Base-by-base conservation (phyloP, 2,888 invertebrate genomes). In the Himalopsyche tibetana region DNA sequence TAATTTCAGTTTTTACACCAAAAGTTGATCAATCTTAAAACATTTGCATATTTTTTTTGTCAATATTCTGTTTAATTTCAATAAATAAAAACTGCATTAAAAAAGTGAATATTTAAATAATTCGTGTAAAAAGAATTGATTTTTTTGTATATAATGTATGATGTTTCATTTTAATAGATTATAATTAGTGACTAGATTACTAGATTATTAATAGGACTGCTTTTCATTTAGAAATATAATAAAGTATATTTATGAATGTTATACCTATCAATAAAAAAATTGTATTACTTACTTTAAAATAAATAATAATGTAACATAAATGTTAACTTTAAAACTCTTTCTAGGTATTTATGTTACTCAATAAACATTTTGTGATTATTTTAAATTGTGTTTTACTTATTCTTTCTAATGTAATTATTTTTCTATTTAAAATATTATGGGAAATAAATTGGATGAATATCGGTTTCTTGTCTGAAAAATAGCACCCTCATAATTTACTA, bases 261-360 rank as follows among this genome's bases (percentile, higher is more conserved):
- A 19, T 19, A 51, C 5, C 63, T 2, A 63, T 82, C 36, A 83
- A 42, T 83, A 40, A 1, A 28, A 28, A 28, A 63, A n/a, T 80
- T 36, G n/a, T 80, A 80, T 17, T 8, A 40, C 40, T 36, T 36
- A 80, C 42, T 80, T 42, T 40, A 40, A 42, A 12, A 80, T 40
- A 12, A 80, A 80, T 40, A 45, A 82, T 51, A 82, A 56, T 56
- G 83, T 38, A 36, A 51, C 55, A 40, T 40, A 40, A 63, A 56
- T 55, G 56, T 56, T 40, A 63, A 84, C n/a, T 79, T 19, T 51
- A n/a, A 42, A 80, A 42, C 36, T 84, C 82, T 51, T 74, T 85
- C 63, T 85, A 87, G 83, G 82, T 87, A 87, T 87, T 87, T 87
- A 87, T 87, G 85, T 87, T 87, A 85, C 74, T 81, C 36, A 87